Percentiles rank a stretch among this genome's conserved stretches.
Evolutionary conservation across 2,888 invertebrate species (phyloP).

Genomic region (Sialis lutaria): DNA sequence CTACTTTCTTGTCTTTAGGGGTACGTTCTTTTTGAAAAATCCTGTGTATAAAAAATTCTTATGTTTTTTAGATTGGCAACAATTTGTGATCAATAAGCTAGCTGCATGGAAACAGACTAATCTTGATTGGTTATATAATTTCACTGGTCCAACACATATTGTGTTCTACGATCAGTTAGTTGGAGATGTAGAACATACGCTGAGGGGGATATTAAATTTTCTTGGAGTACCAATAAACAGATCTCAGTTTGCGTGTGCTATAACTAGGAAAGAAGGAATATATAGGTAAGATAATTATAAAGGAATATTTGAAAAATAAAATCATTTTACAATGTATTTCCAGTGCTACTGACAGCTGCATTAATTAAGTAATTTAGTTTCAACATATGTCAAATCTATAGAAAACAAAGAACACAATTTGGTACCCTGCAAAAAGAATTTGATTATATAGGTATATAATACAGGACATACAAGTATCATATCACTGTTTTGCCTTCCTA

Average conservation of each 20-base stretch:
- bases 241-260: conserved; percentile 34
- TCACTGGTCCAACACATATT: conserved; percentile 47
- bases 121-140: conserved; percentile 49
- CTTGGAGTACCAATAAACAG: conserved; percentile 24
- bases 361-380: no score
- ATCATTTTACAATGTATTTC: no score
- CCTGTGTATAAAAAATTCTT: neutral
- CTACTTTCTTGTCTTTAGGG: no score
- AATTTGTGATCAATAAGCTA: conserved; percentile 48
- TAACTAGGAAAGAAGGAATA: conserved; percentile 48
- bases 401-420: no score
- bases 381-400: no score
- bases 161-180: conserved; percentile 55
- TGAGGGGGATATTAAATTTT: conserved; percentile 40
- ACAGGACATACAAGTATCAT: no score
- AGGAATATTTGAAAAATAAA: no score
- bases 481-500: no score
- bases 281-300: conserved; percentile 23
- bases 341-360: no score
- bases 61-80: conserved; percentile 43
- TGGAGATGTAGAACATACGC: conserved; percentile 35
- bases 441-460: no score
- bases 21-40: no score
- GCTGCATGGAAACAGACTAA: conserved; percentile 51
- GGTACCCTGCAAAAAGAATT: no score